Percentiles rank a stretch among this genome's conserved stretches.
Conservation (phyloP, 2,797 vertebrate species). For the Sebastes jordani region DNA sequence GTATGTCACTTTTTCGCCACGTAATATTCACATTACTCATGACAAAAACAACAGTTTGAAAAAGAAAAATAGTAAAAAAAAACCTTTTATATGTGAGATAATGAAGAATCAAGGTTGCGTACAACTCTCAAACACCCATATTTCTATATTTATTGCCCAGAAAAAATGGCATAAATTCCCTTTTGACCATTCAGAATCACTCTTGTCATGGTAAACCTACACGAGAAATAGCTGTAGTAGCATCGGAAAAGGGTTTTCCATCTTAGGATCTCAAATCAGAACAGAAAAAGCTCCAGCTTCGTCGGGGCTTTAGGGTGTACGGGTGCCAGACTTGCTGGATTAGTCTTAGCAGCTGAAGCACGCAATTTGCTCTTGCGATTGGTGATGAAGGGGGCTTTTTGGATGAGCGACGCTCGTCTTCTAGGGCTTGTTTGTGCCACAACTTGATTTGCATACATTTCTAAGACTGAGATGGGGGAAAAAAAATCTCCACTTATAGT, state of each 20-base stretch:
- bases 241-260: constrained; percentile 21
- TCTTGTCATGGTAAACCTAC: constrained; percentile 10
- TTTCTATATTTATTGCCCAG: background rate
- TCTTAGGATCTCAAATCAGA: constrained; percentile 51
- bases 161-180: background rate
- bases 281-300: constrained; percentile 41
- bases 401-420: constrained; percentile 59
- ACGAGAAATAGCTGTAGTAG: constrained; percentile 5
- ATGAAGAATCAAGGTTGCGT: background rate
- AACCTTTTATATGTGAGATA: rapidly evolving
- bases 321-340: constrained; percentile 68
- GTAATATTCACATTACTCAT: too few relatives aligned
- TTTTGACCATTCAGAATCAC: background rate
- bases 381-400: constrained; percentile 60
- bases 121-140: background rate
- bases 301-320: constrained; percentile 35
- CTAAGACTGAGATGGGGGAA: constrained; percentile 27
- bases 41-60: too few relatives aligned
- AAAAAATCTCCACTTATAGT: constrained; percentile 23
- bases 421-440: constrained; percentile 54
- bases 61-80: too few relatives aligned
- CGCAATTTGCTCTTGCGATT: constrained; percentile 54
- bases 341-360: constrained; percentile 72
- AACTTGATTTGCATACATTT: constrained; percentile 61
- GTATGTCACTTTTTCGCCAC: background rate